Conservation (phyloP, 92 coral and sea anemone species). For the Epizoanthus ramosus region DNA sequence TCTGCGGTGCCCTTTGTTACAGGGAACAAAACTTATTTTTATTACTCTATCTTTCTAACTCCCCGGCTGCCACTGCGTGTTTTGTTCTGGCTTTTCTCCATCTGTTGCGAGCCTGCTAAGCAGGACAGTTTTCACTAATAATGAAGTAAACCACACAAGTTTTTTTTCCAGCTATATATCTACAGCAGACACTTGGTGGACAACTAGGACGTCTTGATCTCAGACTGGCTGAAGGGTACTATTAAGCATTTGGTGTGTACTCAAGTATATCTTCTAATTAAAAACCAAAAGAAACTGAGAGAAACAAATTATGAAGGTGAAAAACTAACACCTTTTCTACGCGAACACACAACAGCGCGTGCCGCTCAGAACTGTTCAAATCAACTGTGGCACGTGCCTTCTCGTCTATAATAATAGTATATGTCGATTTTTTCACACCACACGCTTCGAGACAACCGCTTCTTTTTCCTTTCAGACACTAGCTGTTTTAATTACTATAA, state of each 20-base stretch:
- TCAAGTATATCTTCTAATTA: neutral
- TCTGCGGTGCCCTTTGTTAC: neutral
- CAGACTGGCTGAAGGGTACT: neutral
- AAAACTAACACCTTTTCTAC: neutral
- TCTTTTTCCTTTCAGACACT: conserved; percentile 1
- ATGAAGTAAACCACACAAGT: neutral
- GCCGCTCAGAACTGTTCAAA: neutral
- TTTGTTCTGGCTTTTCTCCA: conserved; percentile 16
- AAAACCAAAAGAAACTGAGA: neutral
- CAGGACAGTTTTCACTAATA: conserved; percentile 1
- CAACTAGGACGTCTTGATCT: neutral
- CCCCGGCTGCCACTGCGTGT: conserved; percentile 5
- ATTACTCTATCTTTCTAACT: no score
- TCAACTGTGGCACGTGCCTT: conserved; percentile 34
- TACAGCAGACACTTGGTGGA: neutral
- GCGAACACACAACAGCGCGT: conserved; percentile 8
- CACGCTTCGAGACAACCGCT: conserved; percentile 14
- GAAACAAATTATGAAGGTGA: neutral
- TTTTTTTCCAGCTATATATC: neutral
- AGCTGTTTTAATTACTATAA: conserved; percentile 12
- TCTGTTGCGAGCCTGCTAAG: conserved; percentile 30
- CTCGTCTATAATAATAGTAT: neutral
- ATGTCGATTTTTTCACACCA: neutral
- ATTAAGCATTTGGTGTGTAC: neutral
- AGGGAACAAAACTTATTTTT: neutral